A percentile compares a stretch with the other conserved stretches of the same genome.
phyloP scores from a whole-genome alignment of 92 coral and sea anemone species.

The Meandrina meandrites region DNA sequence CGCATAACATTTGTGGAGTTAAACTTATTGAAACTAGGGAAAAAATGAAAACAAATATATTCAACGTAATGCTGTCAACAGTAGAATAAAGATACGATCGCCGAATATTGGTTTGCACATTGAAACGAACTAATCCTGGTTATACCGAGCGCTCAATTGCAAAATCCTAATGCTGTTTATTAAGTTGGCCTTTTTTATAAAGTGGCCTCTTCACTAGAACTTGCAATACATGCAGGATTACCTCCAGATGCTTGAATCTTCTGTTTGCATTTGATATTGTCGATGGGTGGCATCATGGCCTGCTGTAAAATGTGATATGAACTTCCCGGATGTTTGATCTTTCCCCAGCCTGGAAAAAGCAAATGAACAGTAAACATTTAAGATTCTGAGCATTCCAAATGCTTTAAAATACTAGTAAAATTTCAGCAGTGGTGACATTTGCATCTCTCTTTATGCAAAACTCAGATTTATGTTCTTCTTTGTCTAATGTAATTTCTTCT shows the following conservation, averaged over 20 bases:
- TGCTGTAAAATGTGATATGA: constrained; percentile 91
- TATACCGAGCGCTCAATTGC: too few relatives aligned
- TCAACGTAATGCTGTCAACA: neutral
- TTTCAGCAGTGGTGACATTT: neutral
- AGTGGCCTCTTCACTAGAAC: too few relatives aligned
- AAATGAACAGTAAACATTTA: neutral
- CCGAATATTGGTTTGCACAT: too few relatives aligned
- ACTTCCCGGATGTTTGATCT: constrained; percentile 88
- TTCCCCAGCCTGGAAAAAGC: constrained; percentile 80
- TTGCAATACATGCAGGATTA: neutral
- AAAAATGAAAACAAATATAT: neutral
- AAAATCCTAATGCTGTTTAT: too few relatives aligned
- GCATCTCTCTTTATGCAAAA: neutral
- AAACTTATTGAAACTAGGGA: constrained; percentile 18
- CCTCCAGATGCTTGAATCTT: constrained; percentile 28
- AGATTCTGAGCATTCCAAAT: neutral
- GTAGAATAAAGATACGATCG: neutral
- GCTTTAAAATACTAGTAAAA: neutral
- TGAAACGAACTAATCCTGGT: too few relatives aligned
- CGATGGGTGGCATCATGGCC: constrained; percentile 84
- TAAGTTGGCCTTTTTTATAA: too few relatives aligned
- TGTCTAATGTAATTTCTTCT: too few relatives aligned
- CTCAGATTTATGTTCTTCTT: too few relatives aligned
- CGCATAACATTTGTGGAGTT: constrained; percentile 70
- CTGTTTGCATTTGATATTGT: constrained; percentile 60